Percentiles rank a stretch among this genome's conserved stretches.
These are phyloP conservation scores for Hoplodrina ambigua DNA, from an alignment of 2,888 invertebrate species.

Conservation along the genomic window DNA sequence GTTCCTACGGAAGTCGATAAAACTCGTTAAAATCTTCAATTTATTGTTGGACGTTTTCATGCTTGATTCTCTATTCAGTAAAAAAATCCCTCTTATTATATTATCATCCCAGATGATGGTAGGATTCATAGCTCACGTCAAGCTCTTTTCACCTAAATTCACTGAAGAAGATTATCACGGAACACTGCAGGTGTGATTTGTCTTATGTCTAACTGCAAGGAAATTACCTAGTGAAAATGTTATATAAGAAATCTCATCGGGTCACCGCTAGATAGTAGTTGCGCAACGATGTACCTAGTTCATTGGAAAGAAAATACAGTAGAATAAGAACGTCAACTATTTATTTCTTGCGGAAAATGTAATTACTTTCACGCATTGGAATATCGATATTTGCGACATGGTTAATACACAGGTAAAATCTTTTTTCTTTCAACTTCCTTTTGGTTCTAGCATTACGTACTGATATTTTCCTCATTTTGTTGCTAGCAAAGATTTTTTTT, in stretches of 20 bases:
- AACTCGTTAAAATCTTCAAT: no score
- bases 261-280: slow-evolving; percentile 51
- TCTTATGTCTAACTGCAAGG: slow-evolving; percentile 5
- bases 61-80: no score
- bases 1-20: no score
- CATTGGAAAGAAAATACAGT: slow-evolving; percentile 30
- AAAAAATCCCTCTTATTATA: no score
- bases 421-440: neutral
- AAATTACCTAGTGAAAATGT: slow-evolving; percentile 20
- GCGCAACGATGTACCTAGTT: slow-evolving; percentile 31
- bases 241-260: slow-evolving; percentile 45
- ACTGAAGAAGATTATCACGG: no score
- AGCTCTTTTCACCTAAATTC: no score
- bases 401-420: slow-evolving; percentile 22
- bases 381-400: neutral
- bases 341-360: slow-evolving; percentile 25
- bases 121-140: no score
- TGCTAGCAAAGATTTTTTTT: no score
- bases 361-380: neutral
- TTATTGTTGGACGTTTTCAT: no score
- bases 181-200: neutral
- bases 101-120: no score
- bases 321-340: slow-evolving; percentile 11
- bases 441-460: neutral
- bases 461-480: neutral